Percentiles rank a stretch among this genome's conserved stretches.
phyloP scores from a whole-genome alignment of 2,888 invertebrate genomes.

The Dynastes hyllus region DNA sequence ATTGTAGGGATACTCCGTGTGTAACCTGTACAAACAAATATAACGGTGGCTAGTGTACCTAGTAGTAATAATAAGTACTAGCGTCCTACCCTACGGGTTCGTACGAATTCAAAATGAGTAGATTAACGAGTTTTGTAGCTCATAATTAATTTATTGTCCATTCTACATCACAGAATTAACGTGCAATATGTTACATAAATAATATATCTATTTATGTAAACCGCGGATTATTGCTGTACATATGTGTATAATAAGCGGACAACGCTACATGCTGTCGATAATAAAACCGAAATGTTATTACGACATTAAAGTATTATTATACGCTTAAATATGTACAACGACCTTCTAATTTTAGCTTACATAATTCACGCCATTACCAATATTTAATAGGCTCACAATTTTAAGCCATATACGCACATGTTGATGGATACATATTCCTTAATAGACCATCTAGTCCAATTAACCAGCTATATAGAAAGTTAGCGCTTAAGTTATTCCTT shows the following conservation, averaged over 20 bases:
- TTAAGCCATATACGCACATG: background rate
- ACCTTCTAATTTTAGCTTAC: slow-evolving; percentile 14
- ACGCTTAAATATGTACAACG: background rate
- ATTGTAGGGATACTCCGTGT: too few species aligned
- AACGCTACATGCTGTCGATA: background rate
- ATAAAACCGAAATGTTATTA: too few species aligned
- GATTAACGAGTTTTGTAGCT: too few species aligned
- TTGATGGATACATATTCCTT: background rate
- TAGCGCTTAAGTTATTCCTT: background rate
- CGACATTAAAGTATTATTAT: background rate
- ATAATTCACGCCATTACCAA: slow-evolving; percentile 1
- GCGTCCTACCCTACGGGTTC: too few species aligned
- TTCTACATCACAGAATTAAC: background rate
- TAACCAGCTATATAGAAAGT: slow-evolving; percentile 8
- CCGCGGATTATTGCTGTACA: slow-evolving; percentile 4
- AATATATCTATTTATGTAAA: background rate
- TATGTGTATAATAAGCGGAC: background rate
- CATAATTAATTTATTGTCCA: too few species aligned
- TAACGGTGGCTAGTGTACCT: too few species aligned
- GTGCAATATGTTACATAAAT: slow-evolving; percentile 9
- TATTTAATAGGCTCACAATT: slow-evolving; percentile 4
- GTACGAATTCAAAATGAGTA: too few species aligned
- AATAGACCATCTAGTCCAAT: slow-evolving; percentile 3
- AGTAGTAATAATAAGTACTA: too few species aligned
- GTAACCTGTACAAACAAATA: too few species aligned